Conservation (phyloP, 2,797 vertebrate species). For the Rhynchotus rufescens region DNA sequence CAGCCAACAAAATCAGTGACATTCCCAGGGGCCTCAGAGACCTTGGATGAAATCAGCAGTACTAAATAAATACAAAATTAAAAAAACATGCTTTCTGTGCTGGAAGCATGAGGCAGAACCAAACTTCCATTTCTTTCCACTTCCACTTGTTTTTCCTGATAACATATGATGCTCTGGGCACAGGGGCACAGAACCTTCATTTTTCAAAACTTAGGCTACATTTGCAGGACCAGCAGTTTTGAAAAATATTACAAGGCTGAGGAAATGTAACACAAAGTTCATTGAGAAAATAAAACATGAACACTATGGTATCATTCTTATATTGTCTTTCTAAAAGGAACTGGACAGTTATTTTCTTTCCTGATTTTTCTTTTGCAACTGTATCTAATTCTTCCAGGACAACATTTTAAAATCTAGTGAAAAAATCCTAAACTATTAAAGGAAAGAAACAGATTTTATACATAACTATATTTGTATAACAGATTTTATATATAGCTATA, state of each 20-base stretch:
- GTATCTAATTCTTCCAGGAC: slow-evolving; percentile 24
- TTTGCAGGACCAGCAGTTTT: neutral
- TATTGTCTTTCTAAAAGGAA: neutral
- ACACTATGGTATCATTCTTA: neutral
- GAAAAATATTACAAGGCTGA: neutral
- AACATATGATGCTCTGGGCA: neutral
- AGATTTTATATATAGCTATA: neutral
- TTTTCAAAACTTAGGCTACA: neutral
- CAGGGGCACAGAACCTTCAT: neutral
- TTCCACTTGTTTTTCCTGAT: neutral
- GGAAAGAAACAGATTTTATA: neutral
- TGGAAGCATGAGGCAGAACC: neutral
- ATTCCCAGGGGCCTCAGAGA: neutral
- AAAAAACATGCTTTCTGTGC: neutral
- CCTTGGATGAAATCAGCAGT: neutral
- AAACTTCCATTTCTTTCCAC: neutral
- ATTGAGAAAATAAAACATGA: neutral
- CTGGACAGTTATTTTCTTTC: neutral
- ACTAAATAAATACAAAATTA: neutral
- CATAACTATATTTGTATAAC: neutral
- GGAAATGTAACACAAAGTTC: neutral
- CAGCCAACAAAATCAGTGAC: neutral
- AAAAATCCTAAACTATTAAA: neutral
- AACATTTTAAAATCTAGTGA: neutral
- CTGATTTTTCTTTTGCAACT: neutral